Base-by-base conservation (phyloP, 2,113 vertebrate species). In the Alosa alosa region DNA sequence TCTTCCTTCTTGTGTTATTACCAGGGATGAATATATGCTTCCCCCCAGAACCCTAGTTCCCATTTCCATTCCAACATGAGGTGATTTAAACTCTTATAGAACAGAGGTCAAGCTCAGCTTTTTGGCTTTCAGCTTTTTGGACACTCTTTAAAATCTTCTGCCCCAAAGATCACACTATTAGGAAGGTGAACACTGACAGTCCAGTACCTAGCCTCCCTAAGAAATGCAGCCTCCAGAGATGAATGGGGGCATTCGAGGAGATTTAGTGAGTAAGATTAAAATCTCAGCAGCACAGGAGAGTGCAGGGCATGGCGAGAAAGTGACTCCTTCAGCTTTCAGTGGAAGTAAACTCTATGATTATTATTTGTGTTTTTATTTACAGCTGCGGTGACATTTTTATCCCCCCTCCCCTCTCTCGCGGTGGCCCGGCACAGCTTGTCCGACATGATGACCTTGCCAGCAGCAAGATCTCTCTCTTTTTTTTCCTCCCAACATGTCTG, bases 281-380 rank as follows among this genome's bases (percentile, higher is more conserved):
- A 93, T 93, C 93, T 93, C 90, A 84, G 83, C 57, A 85, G 88
- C 86, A 50, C 49, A 39, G 31, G 25, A 78, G 72, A 36, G 72
- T 15, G 72, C 72, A 78, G 72, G 72, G 13, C 72, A 78, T 10
- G 68, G 84, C n/a, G 75, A 82, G 88, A 84, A 89, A 93, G 88
- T 50, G n/a, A 90, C 83, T 86, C 81, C 82, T 88, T 82, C 88
- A 87, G 88, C 83, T 86, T 92, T 91, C 89, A 86, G 64, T 44
- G 49, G 84, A 46, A 78, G 68, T 78, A 78, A 39, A 46, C 84
- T 75, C 83, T 31, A 46, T 86, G 86, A 91, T 92, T 90, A 92
- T 92, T 91, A 92, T 93, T 92, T 91, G 90, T 90, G 89, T 91
- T 89, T 47, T 88, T 90, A 92, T 93, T 92, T 92, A 91, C 64